Evolutionary conservation across 2,113 vertebrate species (phyloP).

Genomic region (Dromas ardeola): DNA sequence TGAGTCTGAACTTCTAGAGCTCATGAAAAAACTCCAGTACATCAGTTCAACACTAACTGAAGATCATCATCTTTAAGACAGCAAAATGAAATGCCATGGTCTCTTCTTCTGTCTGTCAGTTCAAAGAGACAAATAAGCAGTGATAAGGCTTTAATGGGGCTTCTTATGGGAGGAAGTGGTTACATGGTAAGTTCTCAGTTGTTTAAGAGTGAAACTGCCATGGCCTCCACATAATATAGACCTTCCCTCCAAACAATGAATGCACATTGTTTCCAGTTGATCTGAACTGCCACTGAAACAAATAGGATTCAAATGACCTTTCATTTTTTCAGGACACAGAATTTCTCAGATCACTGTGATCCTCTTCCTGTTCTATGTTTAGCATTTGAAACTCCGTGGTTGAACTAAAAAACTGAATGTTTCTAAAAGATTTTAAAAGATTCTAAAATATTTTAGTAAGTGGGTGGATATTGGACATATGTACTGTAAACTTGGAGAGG

Average conservation of each 20-base stretch:
- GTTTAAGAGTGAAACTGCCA: not conserved
- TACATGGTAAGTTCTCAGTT: not conserved
- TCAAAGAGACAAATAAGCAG: not conserved
- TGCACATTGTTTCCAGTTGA: rapidly evolving
- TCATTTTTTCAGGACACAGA: not conserved
- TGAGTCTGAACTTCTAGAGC: not conserved
- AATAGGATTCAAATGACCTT: not conserved
- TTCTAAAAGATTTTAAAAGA: not conserved
- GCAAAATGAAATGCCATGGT: not conserved
- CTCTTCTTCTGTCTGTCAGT: not conserved
- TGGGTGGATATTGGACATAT: not conserved
- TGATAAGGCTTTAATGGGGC: not conserved
- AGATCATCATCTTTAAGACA: not conserved
- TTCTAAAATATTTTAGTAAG: not conserved
- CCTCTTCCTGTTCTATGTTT: not conserved
- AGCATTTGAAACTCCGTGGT: not conserved
- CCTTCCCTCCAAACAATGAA: not conserved
- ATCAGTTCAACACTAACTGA: not conserved
- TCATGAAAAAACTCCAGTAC: not conserved
- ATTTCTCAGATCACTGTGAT: not conserved
- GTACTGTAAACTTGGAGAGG: not conserved
- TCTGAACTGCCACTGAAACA: not conserved
- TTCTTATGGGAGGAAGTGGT: not conserved
- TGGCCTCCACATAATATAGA: not conserved
- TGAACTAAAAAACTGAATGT: not conserved